phyloP scores from a whole-genome alignment of 1,140 invertebrate genomes.

The Conus ventricosus region DNA sequence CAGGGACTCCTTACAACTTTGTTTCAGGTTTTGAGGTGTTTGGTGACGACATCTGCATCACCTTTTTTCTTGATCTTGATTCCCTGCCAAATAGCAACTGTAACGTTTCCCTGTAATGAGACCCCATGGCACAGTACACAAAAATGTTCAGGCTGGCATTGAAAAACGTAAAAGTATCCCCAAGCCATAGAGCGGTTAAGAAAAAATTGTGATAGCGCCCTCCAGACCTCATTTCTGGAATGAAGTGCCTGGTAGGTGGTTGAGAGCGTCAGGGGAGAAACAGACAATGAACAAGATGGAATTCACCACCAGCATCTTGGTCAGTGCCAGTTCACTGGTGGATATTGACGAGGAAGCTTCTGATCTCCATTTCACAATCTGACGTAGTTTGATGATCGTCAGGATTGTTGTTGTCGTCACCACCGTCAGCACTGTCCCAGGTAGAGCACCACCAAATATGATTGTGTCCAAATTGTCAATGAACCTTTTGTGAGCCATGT shows the following conservation, averaged over 20 bases:
- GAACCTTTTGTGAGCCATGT: neutral
- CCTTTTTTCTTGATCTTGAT: no score
- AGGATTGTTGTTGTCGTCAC: neutral
- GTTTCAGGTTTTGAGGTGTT: no score
- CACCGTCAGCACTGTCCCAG: neutral
- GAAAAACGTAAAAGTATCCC: neutral
- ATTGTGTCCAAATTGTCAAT: neutral
- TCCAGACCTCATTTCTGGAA: neutral
- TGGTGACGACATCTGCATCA: no score
- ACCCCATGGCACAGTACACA: neutral
- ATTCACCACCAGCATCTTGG: constrained; percentile 18
- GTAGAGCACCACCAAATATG: neutral
- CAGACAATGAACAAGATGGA: constrained; percentile 19
- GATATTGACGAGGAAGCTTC: neutral
- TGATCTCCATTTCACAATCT: neutral
- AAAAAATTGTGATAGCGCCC: constrained; percentile 13
- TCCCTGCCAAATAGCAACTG: no score
- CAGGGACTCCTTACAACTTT: no score
- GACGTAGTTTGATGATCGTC: neutral
- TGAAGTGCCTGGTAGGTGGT: neutral
- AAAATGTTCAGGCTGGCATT: neutral
- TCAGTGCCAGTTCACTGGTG: neutral
- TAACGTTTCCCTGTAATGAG: no score
- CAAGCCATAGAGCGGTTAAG: neutral
- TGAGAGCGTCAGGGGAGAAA: neutral